Base-by-base conservation (phyloP, 2,113 vertebrate genomes). In the Daboia siamensis region DNA sequence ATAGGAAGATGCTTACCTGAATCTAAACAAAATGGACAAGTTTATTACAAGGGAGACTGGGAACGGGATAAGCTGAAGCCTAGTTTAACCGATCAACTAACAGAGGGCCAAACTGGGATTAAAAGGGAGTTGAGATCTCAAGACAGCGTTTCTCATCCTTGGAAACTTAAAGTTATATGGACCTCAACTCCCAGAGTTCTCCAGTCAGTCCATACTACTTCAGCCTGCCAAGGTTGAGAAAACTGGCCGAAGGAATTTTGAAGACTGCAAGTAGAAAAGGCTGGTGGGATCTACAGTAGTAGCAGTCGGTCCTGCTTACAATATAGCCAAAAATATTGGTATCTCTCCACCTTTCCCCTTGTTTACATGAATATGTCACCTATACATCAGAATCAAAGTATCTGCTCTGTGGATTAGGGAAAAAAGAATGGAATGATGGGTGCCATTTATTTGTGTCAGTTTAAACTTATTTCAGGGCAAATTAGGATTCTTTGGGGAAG, bases 11-110 rank as follows among this genome's bases (percentile, higher is more conserved):
- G 44, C 80, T 91, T 54, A 20, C 24, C 44, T 56, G 51, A 89
- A 52, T 94, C 80, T n/a, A 51, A 94, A 84, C 86, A 93, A 55
- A 57, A 86, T 80, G 57, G 52, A 92, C 48, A 89, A 74, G 86
- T 84, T 80, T n/a, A 94, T 92, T 87, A 88, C 96, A 94, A 26
- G 11, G 3, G 69, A 26, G 57, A 55, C n/a, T n/a, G 12, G 55
- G n/a, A 39, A 52, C 13, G 3, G 9, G 39, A 17, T 10, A 90
- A 1, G 1, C 1, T 39, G 13, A 23, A 24, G 23, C 23, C 15
- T 46, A 51, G 48, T 51, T 8, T 51, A 51, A 51, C 8, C 8
- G 48, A 51, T 51, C 48, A 51, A 51, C 6, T 48, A 55, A 17
- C 39, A 61, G n/a, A 74, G n/a, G 6, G 15, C 69, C 74, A 80